Conservation (phyloP, 1,140 invertebrate species). For the Portunus trituberculatus region DNA sequence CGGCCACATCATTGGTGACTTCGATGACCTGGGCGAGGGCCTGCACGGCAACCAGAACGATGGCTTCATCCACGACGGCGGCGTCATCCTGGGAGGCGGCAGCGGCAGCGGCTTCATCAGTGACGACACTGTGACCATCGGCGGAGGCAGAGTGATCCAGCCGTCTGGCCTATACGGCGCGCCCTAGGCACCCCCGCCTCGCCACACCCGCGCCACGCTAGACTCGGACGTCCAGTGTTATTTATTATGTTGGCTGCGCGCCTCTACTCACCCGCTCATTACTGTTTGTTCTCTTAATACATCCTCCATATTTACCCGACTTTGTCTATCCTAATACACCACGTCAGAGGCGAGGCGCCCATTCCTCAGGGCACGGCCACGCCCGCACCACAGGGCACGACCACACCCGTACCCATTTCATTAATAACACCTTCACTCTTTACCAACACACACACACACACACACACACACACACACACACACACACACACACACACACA, state of each 20-base stretch:
- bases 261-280: not conserved
- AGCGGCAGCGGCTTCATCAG: not conserved
- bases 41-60: not conserved
- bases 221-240: not conserved
- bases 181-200: not conserved
- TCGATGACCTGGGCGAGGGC: not conserved
- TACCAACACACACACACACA: slow-evolving; percentile 40
- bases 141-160: not conserved
- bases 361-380: too few relatives aligned
- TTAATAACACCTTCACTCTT: not conserved
- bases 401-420: not conserved
- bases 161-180: not conserved
- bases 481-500: slow-evolving; percentile 25
- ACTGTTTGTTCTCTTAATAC: not conserved
- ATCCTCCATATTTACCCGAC: not conserved
- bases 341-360: too few relatives aligned
- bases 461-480: slow-evolving; percentile 48
- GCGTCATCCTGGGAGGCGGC: not conserved
- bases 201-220: not conserved
- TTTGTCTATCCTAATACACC: not conserved
- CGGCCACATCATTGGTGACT: slow-evolving; percentile 48
- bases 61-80: not conserved
- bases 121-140: not conserved
- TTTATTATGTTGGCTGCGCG: not conserved
- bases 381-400: not conserved